Conservation (phyloP, 2,888 invertebrate genomes). For the Operophtera brumata region DNA sequence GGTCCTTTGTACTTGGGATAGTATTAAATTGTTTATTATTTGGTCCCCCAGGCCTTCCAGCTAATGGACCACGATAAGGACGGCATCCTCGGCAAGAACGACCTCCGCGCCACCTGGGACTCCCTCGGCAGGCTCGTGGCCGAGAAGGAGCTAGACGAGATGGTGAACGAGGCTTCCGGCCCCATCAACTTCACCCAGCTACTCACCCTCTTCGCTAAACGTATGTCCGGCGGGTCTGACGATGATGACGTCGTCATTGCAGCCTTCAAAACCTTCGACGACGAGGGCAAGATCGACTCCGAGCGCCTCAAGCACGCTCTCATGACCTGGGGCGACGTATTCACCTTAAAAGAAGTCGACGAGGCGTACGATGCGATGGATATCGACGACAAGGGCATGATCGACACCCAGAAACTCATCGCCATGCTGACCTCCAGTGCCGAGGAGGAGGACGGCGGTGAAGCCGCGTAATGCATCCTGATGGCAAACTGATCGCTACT, state of each 20-base stretch:
- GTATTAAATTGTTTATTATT: not conserved
- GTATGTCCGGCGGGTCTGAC: conserved; percentile 95
- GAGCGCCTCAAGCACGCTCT: conserved; percentile 94
- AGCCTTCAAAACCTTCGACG: conserved; percentile 96
- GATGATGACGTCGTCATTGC: conserved; percentile 95
- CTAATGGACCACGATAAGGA: conserved; percentile 98
- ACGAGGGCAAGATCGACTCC: conserved; percentile 92
- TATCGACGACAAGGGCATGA: conserved; percentile 94
- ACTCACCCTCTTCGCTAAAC: conserved; percentile 93
- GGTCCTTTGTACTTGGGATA: not conserved
- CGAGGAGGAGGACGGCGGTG: conserved; percentile 88
- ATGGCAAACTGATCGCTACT: conserved; percentile 9
- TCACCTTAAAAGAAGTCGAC: conserved; percentile 92
- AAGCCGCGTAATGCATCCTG: conserved; percentile 32
- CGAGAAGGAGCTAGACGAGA: conserved; percentile 95
- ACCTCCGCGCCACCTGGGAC: conserved; percentile 95
- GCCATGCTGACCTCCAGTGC: conserved; percentile 92
- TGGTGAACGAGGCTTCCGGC: conserved; percentile 93
- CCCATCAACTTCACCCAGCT: conserved; percentile 98
- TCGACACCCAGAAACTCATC: conserved; percentile 93
- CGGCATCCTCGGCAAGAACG: conserved; percentile 93
- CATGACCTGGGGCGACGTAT: conserved; percentile 96
- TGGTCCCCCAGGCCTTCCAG: conserved; percentile 88
- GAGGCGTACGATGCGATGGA: conserved; percentile 96
- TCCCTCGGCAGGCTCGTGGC: conserved; percentile 93